Percentiles rank a stretch among this genome's conserved stretches.
Conservation (phyloP, 2,113 vertebrate genomes). For the Tachycineta bicolor region DNA sequence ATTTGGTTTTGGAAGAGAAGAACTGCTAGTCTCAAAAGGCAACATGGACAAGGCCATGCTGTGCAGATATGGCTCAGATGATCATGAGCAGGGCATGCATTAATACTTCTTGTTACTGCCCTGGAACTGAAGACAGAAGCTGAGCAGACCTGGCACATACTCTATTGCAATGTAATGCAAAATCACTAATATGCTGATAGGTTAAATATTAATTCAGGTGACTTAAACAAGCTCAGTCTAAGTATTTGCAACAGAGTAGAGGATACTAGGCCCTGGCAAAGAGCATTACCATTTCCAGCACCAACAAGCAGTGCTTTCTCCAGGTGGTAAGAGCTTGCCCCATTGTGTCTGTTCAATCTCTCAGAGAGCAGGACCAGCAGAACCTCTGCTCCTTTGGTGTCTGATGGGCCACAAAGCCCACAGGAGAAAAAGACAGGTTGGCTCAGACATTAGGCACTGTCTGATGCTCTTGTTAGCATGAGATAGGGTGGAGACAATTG, state of each 20-base stretch:
- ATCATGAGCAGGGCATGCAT: neutral
- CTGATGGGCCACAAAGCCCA: neutral
- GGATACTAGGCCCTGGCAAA: neutral
- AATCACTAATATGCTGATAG: neutral
- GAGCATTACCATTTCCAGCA: neutral
- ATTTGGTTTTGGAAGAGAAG: slow-evolving; percentile 5
- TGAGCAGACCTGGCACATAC: neutral
- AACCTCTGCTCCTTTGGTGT: neutral
- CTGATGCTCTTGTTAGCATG: neutral
- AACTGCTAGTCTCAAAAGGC: neutral
- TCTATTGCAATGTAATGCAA: neutral
- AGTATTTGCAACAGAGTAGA: neutral
- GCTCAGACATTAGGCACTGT: neutral
- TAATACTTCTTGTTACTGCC: neutral
- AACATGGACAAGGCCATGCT: neutral
- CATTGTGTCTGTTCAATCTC: neutral
- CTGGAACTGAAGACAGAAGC: neutral
- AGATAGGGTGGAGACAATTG: neutral
- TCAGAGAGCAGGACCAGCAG: neutral
- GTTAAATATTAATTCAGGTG: neutral
- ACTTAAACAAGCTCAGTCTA: neutral
- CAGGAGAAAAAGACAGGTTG: neutral
- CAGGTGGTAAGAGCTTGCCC: neutral
- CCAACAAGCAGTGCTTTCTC: neutral
- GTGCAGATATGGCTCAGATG: neutral